phyloP scores from a whole-genome alignment of 2,888 invertebrate species.

The Choreutis nemorana region DNA sequence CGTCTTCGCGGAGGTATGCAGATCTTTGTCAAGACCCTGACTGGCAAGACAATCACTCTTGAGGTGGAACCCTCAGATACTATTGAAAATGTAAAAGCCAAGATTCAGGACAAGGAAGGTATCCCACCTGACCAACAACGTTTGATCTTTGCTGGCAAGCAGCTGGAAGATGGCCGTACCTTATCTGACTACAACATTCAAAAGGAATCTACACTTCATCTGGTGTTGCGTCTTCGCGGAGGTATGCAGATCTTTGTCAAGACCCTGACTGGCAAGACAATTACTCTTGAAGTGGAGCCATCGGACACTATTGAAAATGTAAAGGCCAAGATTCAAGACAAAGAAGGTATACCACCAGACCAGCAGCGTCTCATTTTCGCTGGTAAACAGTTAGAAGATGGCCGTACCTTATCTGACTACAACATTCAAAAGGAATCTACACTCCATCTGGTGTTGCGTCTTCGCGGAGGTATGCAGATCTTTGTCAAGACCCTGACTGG shows the following conservation, averaged over 20 bases:
- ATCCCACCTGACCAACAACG: slow-evolving; percentile 43
- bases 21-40: slow-evolving; percentile 11
- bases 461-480: slow-evolving; percentile 27
- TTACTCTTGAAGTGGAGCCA: slow-evolving; percentile 33
- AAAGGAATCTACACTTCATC: slow-evolving; percentile 40
- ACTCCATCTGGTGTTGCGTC: slow-evolving; percentile 31
- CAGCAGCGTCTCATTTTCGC: slow-evolving; percentile 40
- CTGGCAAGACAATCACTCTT: slow-evolving; percentile 12
- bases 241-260: slow-evolving; percentile 45
- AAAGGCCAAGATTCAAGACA: slow-evolving; percentile 41
- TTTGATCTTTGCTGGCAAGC: slow-evolving; percentile 39
- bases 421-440: slow-evolving; percentile 43
- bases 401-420: slow-evolving; percentile 36
- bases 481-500: slow-evolving; percentile 12
- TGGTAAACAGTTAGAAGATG: slow-evolving; percentile 38
- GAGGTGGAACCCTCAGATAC: slow-evolving; percentile 19
- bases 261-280: slow-evolving; percentile 37
- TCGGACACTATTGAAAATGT: slow-evolving; percentile 42
- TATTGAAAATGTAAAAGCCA: slow-evolving; percentile 42
- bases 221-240: slow-evolving; percentile 39
- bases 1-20: slow-evolving; percentile 13
- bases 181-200: slow-evolving; percentile 47
- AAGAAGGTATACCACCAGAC: slow-evolving; percentile 41
- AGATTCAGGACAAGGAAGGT: slow-evolving; percentile 40
- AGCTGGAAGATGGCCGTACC: slow-evolving; percentile 43